phyloP scores from a whole-genome alignment of 30 jellyfish, hydroid and myxozoan genomes.

The Aurelia aurita region DNA sequence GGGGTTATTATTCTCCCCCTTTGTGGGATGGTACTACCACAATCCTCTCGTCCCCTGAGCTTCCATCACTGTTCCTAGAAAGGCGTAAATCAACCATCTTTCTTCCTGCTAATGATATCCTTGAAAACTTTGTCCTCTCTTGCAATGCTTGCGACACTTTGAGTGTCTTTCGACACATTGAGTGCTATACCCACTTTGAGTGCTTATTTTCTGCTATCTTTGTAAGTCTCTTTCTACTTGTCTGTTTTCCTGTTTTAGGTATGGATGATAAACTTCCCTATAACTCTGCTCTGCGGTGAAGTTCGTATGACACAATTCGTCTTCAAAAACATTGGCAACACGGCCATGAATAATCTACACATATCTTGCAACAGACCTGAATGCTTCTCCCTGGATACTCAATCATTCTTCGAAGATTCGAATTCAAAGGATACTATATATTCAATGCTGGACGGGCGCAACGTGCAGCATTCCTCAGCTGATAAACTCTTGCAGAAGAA shows the following conservation, averaged over 20 bases:
- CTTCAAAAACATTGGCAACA: constrained; percentile 73
- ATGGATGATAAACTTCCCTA: constrained; percentile 81
- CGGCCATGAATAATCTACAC: constrained; percentile 72
- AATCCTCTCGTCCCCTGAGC: no score
- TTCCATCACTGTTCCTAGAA: no score
- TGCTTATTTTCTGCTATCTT: no score
- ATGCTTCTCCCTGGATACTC: constrained; percentile 65
- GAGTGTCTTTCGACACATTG: no score
- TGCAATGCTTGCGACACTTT: no score
- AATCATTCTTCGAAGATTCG: constrained; percentile 20
- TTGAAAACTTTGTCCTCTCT: no score
- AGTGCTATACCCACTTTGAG: no score
- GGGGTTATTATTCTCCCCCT: no score
- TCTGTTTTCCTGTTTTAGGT: constrained; percentile 45
- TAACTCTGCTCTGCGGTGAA: constrained; percentile 94
- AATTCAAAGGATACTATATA: constrained; percentile 50
- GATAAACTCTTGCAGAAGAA: constrained; percentile 11
- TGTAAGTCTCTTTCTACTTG: neutral
- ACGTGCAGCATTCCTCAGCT: constrained; percentile 41
- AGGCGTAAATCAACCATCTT: no score
- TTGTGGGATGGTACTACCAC: no score
- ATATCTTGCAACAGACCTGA: constrained; percentile 76
- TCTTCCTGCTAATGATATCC: no score
- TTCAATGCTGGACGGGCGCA: constrained; percentile 38
- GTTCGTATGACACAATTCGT: constrained; percentile 69